A percentile compares a stretch with the other conserved stretches of the same genome.
These are phyloP conservation scores for Chaenodraco wilsoni DNA, from an alignment of 2,797 vertebrate species.

Conservation along the genomic window DNA sequence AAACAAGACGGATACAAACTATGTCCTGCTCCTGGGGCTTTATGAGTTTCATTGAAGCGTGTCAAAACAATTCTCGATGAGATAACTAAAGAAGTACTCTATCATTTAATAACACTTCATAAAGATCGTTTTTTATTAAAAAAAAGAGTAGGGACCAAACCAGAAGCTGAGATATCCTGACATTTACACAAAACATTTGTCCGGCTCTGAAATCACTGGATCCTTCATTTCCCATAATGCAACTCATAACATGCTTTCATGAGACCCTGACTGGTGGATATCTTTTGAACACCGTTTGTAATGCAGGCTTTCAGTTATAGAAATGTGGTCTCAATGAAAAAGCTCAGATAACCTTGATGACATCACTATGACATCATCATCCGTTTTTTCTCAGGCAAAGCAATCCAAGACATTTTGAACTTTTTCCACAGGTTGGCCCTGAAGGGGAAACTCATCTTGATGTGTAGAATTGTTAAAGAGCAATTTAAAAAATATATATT, in stretches of 20 bases:
- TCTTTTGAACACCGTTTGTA: not conserved
- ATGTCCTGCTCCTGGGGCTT: not conserved
- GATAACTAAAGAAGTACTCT: not conserved
- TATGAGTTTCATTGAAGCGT: no score
- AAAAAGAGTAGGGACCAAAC: not conserved
- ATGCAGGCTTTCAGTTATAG: no score
- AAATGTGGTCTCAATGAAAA: not conserved
- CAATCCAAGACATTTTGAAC: not conserved
- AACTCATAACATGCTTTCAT: not conserved
- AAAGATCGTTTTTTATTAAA: not conserved
- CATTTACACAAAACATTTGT: not conserved
- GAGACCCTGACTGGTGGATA: not conserved
- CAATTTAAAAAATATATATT: not conserved
- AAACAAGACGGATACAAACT: not conserved
- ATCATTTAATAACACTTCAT: not conserved
- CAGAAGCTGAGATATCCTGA: not conserved
- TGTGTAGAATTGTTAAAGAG: not conserved
- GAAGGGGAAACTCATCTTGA: not conserved
- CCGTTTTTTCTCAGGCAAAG: not conserved
- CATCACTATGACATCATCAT: not conserved
- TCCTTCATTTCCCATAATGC: conserved; percentile 4
- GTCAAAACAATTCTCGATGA: not conserved
- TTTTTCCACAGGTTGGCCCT: not conserved
- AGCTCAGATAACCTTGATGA: not conserved
- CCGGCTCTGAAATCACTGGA: not conserved